A percentile compares a stretch with the other conserved stretches of the same genome.
These are phyloP conservation scores for Girardinichthys multiradiatus DNA, from an alignment of 2,113 vertebrate genomes.

Conservation along the genomic window DNA sequence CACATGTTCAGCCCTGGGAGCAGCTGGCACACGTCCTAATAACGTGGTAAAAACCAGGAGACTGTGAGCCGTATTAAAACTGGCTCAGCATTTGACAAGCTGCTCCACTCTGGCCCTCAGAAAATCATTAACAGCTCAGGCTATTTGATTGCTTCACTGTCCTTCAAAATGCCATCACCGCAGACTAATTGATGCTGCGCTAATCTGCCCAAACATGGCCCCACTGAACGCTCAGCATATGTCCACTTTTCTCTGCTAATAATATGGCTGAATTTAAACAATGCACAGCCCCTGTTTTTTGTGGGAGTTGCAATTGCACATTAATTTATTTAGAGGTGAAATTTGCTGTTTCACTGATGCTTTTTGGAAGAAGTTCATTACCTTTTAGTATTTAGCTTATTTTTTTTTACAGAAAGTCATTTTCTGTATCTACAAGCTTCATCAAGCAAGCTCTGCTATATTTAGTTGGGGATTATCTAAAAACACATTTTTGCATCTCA, in stretches of 20 bases:
- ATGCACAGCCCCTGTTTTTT: slow-evolving; percentile 24
- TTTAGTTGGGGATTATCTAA: neutral
- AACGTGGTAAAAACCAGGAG: slow-evolving; percentile 14
- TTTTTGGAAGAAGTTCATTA: neutral
- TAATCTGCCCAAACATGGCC: slow-evolving; percentile 65
- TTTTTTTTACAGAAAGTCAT: neutral
- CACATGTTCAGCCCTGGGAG: slow-evolving; percentile 24
- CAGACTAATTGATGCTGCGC: slow-evolving; percentile 61
- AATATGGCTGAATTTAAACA: slow-evolving; percentile 33
- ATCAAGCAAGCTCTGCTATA: too few relatives aligned
- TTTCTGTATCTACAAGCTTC: too few relatives aligned
- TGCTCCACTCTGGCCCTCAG: slow-evolving; percentile 43
- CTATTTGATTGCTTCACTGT: slow-evolving; percentile 69
- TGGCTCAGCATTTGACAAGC: slow-evolving; percentile 43
- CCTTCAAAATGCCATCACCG: slow-evolving; percentile 63
- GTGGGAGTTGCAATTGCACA: slow-evolving; percentile 11
- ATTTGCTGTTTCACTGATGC: neutral
- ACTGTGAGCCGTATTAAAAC: slow-evolving; percentile 22
- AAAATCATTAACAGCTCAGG: slow-evolving; percentile 57
- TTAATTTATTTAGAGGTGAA: slow-evolving; percentile 1
- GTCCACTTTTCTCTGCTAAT: slow-evolving; percentile 56
- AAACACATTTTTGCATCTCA: neutral
- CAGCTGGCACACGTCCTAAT: slow-evolving; percentile 30
- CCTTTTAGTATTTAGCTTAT: neutral
- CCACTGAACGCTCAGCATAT: slow-evolving; percentile 57